Conservation (phyloP, 2,797 vertebrate genomes). For the Cyprinodon diabolis region DNA sequence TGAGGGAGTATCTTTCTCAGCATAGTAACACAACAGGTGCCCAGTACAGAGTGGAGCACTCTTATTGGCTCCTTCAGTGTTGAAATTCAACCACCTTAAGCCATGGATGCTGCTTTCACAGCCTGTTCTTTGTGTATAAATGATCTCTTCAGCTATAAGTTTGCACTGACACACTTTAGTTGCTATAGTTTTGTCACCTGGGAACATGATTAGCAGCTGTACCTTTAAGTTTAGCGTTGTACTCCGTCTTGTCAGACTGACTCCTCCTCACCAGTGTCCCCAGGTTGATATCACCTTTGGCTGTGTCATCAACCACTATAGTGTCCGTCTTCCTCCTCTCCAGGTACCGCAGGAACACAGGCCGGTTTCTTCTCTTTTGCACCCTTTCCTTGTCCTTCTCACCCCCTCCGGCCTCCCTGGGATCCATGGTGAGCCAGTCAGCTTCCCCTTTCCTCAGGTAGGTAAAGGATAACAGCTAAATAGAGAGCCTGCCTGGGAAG, state of each 20-base stretch:
- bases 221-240: slow-evolving; percentile 96
- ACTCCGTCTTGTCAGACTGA: slow-evolving; percentile 97
- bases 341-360: slow-evolving; percentile 87
- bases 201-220: slow-evolving; percentile 69
- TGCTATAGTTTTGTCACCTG: slow-evolving; percentile 67
- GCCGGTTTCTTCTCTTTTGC: slow-evolving; percentile 84
- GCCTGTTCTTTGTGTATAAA: not conserved
- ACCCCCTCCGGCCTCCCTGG: slow-evolving; percentile 70
- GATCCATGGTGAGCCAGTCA: slow-evolving; percentile 76
- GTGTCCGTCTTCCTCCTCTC: slow-evolving; percentile 95
- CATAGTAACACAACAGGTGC: slow-evolving; percentile 83
- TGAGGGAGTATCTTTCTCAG: slow-evolving; percentile 74
- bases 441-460: slow-evolving; percentile 36
- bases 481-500: slow-evolving; percentile 67
- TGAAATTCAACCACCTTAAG: slow-evolving; percentile 4
- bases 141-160: not conserved
- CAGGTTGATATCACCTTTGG: slow-evolving; percentile 83
- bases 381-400: slow-evolving; percentile 72
- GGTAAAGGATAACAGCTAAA: slow-evolving; percentile 43
- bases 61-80: not conserved
- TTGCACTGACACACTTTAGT: slow-evolving; percentile 36
- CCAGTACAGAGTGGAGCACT: slow-evolving; percentile 40
- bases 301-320: slow-evolving; percentile 81
- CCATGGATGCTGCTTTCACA: slow-evolving; percentile 5
- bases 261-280: slow-evolving; percentile 89